Percentiles rank a stretch among this genome's conserved stretches.
Evolutionary conservation across 1,140 invertebrate species (phyloP).

Genomic region (Antheraea mylitta): DNA sequence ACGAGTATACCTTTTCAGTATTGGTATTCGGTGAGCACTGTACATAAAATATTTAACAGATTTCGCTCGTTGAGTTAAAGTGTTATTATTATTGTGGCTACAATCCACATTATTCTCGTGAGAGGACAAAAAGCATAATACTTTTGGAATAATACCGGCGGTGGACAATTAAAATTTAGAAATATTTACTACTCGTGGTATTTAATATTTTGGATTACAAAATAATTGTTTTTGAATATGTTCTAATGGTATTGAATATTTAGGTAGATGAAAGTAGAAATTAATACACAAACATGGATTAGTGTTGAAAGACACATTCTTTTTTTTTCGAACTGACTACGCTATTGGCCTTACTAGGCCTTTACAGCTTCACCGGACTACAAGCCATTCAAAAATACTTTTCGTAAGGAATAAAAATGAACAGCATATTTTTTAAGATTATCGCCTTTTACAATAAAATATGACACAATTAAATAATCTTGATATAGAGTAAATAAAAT

Average conservation of each 20-base stretch:
- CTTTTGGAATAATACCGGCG: neutral
- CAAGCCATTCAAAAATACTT: too few relatives aligned
- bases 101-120: constrained; percentile 14
- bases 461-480: too few relatives aligned
- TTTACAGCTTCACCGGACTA: too few relatives aligned
- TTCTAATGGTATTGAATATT: neutral
- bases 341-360: too few relatives aligned
- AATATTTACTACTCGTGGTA: neutral
- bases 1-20: neutral
- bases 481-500: too few relatives aligned
- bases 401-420: too few relatives aligned
- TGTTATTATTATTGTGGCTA: constrained; percentile 20
- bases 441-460: too few relatives aligned
- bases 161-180: neutral
- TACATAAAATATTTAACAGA: neutral
- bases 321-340: too few relatives aligned
- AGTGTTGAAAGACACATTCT: too few relatives aligned
- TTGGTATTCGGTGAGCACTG: neutral
- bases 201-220: neutral
- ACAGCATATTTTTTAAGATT: too few relatives aligned
- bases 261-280: too few relatives aligned
- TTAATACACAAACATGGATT: too few relatives aligned
- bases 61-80: constrained; percentile 8
- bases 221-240: neutral
- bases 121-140: constrained; percentile 2